Base-by-base conservation (phyloP, 1,140 invertebrate species). In the Kradibia gibbosae region DNA sequence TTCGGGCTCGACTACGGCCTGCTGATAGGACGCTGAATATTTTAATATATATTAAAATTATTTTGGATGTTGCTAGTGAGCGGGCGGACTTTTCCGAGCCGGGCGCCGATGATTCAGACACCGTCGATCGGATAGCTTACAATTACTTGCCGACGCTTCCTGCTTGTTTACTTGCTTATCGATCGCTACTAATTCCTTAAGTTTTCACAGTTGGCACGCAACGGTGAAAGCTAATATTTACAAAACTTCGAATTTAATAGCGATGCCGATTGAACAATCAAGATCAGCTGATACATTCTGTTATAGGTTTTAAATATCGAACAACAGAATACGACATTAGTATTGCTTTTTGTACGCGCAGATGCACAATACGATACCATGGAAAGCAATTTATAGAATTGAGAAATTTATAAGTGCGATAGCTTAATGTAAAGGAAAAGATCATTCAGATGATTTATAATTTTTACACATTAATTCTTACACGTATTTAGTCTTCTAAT, bases 41-140 rank as follows among this genome's bases (percentile, higher is more conserved):
- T 75, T 77, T 60, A 78, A 77, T 77, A 82, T 65, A 72, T 77
- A 82, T 82, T 75, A 45, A 75, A 75, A 81, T 75, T 81, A 67
- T 42, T 80, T n/a, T 20, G 22, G 22, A n/a, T 55, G 0, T 11
- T 53, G 11, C 4, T n/a, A n/a, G n/a, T n/a, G n/a, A n/a, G n/a
- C n/a, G n/a, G n/a, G n/a, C n/a, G n/a, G n/a, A n/a, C n/a, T n/a
- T n/a, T n/a, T n/a, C n/a, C 20, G n/a, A 4, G 22, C 8, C 13
- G 8, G 15, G 0, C 17, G 57, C 20, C 13, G 0, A 10, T 53
- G 1, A 39, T 67, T 25, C 11, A 10, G 15, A 13, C 20, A n/a
- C 62, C 39, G 8, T 3, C 60, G 11, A 0, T 34, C n/a, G 70
- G 1, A 22, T 45, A 3, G 31, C 3, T 72, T 72, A 45, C 8